Evolutionary conservation across 2,888 invertebrate genomes (phyloP).

Genomic region (Caenorhabditis wallacei): DNA sequence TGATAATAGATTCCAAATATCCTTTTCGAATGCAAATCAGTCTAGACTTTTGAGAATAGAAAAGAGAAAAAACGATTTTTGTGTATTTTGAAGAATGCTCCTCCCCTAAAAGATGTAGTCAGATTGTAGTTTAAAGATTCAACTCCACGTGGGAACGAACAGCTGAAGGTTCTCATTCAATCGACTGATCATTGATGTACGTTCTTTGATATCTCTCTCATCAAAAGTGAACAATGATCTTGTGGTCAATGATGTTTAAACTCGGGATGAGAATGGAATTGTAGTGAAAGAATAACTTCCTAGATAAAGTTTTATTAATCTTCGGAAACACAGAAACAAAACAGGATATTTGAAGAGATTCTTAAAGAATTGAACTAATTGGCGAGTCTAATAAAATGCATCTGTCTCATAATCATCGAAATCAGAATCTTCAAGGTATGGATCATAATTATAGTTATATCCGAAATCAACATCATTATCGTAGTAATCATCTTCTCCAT

Average conservation of each 20-base stretch:
- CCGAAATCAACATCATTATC: neutral
- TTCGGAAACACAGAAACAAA: too few species aligned
- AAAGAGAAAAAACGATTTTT: too few species aligned
- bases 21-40: too few species aligned
- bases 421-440: neutral
- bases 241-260: constrained; percentile 28
- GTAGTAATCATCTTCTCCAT: neutral
- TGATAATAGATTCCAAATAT: neutral
- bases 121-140: neutral
- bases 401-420: constrained; percentile 3
- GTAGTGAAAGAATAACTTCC: too few species aligned
- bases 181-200: constrained; percentile 21
- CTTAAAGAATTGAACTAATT: too few species aligned
- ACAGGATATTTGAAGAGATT: too few species aligned
- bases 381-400: too few species aligned
- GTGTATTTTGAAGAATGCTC: neutral
- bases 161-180: constrained; percentile 1
- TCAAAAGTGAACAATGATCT: constrained; percentile 6
- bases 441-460: neutral
- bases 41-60: too few species aligned
- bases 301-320: too few species aligned
- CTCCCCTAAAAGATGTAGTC: neutral
- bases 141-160: constrained; percentile 12
- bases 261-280: neutral
- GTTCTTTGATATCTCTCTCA: neutral